Percentiles rank a stretch among this genome's conserved stretches.
These are phyloP conservation scores for Drosophila planitibia DNA, from an alignment of 2,888 invertebrate genomes.

Conservation along the genomic window DNA sequence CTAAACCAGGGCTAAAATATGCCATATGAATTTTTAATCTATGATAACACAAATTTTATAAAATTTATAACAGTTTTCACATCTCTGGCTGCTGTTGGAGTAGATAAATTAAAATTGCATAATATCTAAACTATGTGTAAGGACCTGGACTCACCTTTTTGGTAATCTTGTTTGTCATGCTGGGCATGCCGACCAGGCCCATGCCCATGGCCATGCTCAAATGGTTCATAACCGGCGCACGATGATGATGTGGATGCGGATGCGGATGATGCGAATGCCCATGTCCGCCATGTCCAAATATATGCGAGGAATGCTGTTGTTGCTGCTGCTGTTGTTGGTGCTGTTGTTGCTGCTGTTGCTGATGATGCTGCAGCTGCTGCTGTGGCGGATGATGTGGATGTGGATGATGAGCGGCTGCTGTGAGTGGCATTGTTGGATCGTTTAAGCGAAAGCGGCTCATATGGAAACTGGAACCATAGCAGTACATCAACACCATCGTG, in stretches of 20 bases:
- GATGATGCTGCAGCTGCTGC: slow-evolving; percentile 56
- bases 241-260: slow-evolving; percentile 59
- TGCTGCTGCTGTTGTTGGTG: slow-evolving; percentile 76
- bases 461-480: slow-evolving; percentile 95
- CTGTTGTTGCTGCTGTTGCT: slow-evolving; percentile 65
- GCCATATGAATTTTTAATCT: neutral
- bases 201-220: slow-evolving; percentile 85
- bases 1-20: neutral
- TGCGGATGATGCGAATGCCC: slow-evolving; percentile 66
- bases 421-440: slow-evolving; percentile 86
- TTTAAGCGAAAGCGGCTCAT: slow-evolving; percentile 91
- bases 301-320: slow-evolving; percentile 50
- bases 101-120: neutral
- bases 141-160: slow-evolving; percentile 76
- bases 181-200: slow-evolving; percentile 80
- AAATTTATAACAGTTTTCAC: neutral
- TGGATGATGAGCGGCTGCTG: slow-evolving; percentile 82
- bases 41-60: neutral
- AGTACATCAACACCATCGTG: slow-evolving; percentile 96
- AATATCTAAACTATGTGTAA: neutral
- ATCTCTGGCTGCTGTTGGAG: neutral
- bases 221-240: slow-evolving; percentile 82
- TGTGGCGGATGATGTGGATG: slow-evolving; percentile 72
- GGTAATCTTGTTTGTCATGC: slow-evolving; percentile 82
- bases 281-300: slow-evolving; percentile 56